phyloP scores from a whole-genome alignment of 53 echinoderm and acorn worm species.

The Apostichopus leukothele region DNA sequence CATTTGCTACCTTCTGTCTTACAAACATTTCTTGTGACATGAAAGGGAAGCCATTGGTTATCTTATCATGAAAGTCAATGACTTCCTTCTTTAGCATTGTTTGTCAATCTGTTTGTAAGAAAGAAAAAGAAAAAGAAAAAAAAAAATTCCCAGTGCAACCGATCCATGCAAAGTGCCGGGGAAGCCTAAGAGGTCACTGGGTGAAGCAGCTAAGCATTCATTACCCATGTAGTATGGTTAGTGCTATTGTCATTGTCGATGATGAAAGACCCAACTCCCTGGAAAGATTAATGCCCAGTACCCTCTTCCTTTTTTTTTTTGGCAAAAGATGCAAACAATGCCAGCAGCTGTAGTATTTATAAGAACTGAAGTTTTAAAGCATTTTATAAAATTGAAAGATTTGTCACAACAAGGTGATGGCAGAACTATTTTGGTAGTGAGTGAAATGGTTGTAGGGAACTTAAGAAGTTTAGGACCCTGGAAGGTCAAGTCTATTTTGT shows the following conservation, averaged over 20 bases:
- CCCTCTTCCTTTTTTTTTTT: background rate
- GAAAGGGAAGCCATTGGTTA: background rate
- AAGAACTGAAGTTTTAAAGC: background rate
- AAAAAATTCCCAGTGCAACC: background rate
- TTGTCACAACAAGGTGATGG: slow-evolving; percentile 2
- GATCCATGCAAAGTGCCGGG: background rate
- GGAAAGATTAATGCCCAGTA: background rate
- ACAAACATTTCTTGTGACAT: no score
- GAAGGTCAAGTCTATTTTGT: slow-evolving; percentile 27
- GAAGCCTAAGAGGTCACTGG: slow-evolving; percentile 18
- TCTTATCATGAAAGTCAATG: background rate
- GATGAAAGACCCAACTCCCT: slow-evolving; percentile 12
- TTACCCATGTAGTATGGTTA: background rate
- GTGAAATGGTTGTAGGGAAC: background rate
- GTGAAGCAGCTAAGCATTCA: background rate
- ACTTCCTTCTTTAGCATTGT: slow-evolving; percentile 25
- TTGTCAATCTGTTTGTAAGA: background rate
- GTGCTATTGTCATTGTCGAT: background rate
- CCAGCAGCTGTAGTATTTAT: slow-evolving; percentile 32
- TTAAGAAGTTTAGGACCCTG: slow-evolving; percentile 13
- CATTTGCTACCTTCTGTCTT: no score
- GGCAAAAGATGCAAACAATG: slow-evolving; percentile 14
- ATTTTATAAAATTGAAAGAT: background rate
- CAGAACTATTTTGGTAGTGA: background rate
- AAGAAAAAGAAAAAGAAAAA: background rate